Conservation (phyloP, 2,888 invertebrate species). For the Pelosia muscerda region DNA sequence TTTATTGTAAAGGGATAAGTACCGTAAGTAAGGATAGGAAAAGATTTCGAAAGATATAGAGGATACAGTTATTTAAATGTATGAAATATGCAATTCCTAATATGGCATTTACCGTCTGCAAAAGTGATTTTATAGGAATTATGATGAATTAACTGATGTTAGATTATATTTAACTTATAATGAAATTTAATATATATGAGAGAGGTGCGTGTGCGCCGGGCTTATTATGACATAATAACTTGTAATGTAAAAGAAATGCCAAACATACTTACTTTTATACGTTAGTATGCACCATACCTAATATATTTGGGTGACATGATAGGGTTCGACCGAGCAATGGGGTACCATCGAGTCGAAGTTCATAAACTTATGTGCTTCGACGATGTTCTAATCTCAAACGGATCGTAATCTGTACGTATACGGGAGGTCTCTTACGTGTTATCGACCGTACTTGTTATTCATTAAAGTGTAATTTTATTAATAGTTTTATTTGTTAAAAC, state of each 20-base stretch:
- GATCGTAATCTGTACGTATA: slow-evolving; percentile 49
- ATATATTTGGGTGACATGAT: slow-evolving; percentile 65
- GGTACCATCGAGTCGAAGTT: slow-evolving; percentile 17
- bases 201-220: slow-evolving; percentile 48
- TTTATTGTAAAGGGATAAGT: slow-evolving; percentile 67
- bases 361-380: slow-evolving; percentile 3
- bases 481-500: slow-evolving; percentile 84
- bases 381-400: slow-evolving; percentile 53
- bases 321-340: slow-evolving; percentile 61
- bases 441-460: slow-evolving; percentile 69
- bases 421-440: slow-evolving; percentile 25
- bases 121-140: slow-evolving; percentile 82
- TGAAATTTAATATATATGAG: slow-evolving; percentile 61
- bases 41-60: slow-evolving; percentile 60
- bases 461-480: slow-evolving; percentile 79
- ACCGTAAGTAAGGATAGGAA: slow-evolving; percentile 58
- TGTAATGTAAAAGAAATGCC: slow-evolving; percentile 70
- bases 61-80: slow-evolving; percentile 63
- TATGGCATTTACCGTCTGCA: slow-evolving; percentile 85
- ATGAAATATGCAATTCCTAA: slow-evolving; percentile 81
- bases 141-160: slow-evolving; percentile 76
- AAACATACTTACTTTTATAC: slow-evolving; percentile 70
- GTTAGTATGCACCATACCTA: slow-evolving; percentile 65
- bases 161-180: slow-evolving; percentile 74
- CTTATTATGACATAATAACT: slow-evolving; percentile 58